Evolutionary conservation across 2,888 invertebrate species (phyloP), one percentile per base, ranked within the genome.

Genomic region (Stenurella melanura): DNA sequence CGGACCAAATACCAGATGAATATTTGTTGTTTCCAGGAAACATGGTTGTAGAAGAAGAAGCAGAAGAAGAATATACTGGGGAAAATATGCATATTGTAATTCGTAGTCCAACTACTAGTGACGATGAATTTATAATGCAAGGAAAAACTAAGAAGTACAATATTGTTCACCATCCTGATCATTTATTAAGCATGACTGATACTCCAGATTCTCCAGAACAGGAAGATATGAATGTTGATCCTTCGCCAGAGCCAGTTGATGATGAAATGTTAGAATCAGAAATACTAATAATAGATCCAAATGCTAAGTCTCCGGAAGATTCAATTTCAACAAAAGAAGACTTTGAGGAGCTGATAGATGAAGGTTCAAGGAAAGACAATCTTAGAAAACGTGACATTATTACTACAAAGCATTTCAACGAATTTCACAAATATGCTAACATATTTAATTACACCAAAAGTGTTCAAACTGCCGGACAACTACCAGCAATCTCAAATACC

Each of bases 251-350:
- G 72, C 86, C 89, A 17, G 87, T 89, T 0, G 91, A 93, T 79
- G 90, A 90, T 42, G 90, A 91, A 68, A 85, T 90, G 1, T 86
- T 90, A 79, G 93, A 92, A 74, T 92, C 93, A 9, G 93, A 93
- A 81, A 92, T 93, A 38, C 92, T 94, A 0, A 91, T 93, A 6
- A 92, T 93, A 0, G 93, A 93, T 85, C 91, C 92, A 0, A 90
- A 90, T 18, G 90, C 90, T 0, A 93, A 92, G 82, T 92, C 93
- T 0, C 93, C 93, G 0, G 93, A 93, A 82, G 93, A 93, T 82
- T 92, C 92, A 80, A 92, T 93, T 76, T 92, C 92, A 0, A 93
- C 93, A 0, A 92, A 93, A 81, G 93, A 93, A 87, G 93, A 93
- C 85, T 93, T 93, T 82, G 93, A 93, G 83, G 92, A 93, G 79